Evolutionary conservation across 2,113 vertebrate genomes (phyloP).

Genomic region (Falco punctatus): DNA sequence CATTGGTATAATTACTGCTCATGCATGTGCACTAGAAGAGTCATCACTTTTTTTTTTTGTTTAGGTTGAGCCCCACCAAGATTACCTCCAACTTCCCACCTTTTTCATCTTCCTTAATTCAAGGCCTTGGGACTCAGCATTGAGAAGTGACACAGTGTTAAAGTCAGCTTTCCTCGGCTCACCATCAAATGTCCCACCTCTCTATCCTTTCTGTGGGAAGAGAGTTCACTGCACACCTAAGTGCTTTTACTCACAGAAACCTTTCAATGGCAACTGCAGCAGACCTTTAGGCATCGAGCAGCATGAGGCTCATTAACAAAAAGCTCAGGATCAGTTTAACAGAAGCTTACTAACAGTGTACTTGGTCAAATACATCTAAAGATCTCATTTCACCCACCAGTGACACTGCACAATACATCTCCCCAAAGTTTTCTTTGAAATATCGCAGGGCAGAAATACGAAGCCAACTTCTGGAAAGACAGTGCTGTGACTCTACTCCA

Average conservation of each 20-base stretch:
- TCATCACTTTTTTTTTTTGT: neutral
- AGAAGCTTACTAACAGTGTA: neutral
- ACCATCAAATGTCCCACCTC: neutral
- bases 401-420: rapidly evolving
- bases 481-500: neutral
- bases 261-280: neutral
- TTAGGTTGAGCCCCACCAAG: neutral
- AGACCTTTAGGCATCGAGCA: neutral
- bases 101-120: neutral
- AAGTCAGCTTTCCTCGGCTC: neutral
- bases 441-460: neutral
- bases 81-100: neutral
- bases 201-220: rapidly evolving
- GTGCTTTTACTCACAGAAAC: neutral
- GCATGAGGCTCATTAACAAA: neutral
- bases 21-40: rapidly evolving
- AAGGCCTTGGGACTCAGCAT: neutral
- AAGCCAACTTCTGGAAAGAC: neutral
- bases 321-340: neutral
- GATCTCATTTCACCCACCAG: neutral
- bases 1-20: neutral
- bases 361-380: neutral
- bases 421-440: neutral
- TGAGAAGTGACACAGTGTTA: neutral
- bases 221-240: neutral